Evolutionary conservation across 2,113 vertebrate genomes (phyloP).

Genomic region (Rhinolophus ferrumequinum): DNA sequence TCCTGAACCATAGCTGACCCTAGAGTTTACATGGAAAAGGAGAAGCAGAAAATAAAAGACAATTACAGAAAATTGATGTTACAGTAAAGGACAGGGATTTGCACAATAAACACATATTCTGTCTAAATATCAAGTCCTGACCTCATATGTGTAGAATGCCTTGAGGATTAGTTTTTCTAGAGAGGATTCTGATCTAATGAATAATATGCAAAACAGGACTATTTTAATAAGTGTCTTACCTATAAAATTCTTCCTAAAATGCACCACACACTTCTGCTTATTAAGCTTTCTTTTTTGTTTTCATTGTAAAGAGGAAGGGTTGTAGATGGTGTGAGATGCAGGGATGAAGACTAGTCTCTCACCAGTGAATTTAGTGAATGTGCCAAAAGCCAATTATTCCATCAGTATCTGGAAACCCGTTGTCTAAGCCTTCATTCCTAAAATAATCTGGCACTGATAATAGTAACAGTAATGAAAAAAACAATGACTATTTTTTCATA

Average conservation of each 20-base stretch:
- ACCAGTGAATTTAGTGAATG: background rate
- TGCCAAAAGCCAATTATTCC: background rate
- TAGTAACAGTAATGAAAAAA: background rate
- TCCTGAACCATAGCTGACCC: background rate
- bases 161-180: background rate
- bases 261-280: background rate
- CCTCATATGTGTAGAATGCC: background rate
- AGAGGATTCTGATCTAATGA: background rate
- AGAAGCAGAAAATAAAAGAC: background rate
- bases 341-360: background rate
- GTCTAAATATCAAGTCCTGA: background rate
- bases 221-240: background rate
- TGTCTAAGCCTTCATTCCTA: background rate
- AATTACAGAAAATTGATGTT: background rate
- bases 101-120: background rate
- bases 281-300: background rate
- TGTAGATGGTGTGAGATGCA: background rate
- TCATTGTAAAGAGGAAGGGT: background rate
- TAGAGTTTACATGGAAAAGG: background rate
- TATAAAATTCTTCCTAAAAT: background rate
- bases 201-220: background rate
- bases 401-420: background rate
- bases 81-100: background rate
- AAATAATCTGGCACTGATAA: background rate
- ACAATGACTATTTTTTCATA: background rate